phyloP scores from a whole-genome alignment of 23 tunicate genomes.

The Trididemnum nubilum region DNA sequence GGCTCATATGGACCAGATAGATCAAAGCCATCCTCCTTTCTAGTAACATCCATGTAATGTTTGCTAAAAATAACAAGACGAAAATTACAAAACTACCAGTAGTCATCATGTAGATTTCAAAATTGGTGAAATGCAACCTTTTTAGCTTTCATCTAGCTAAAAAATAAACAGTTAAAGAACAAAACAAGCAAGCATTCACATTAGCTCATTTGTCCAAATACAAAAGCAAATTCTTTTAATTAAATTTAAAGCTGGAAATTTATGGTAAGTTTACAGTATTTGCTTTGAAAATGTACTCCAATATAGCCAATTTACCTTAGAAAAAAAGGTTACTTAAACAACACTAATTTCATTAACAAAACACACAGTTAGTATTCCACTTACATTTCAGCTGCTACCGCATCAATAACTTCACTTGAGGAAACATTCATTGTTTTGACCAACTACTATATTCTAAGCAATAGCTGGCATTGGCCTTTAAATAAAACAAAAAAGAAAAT shows the following conservation, averaged over 20 bases:
- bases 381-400: slow-evolving; percentile 67
- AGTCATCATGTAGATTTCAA: no score
- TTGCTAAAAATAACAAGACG: slow-evolving; percentile 34
- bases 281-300: no score
- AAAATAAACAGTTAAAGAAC: neutral
- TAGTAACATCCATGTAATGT: slow-evolving; percentile 65
- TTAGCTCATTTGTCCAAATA: neutral
- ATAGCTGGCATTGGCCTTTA: no score
- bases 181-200: no score
- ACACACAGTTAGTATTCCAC: no score
- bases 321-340: no score
- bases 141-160: neutral
- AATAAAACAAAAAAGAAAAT: no score
- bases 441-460: neutral
- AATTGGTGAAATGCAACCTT: neutral
- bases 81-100: no score
- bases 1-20: slow-evolving; percentile 57
- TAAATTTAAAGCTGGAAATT: no score
- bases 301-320: no score
- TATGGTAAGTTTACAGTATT: no score
- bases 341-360: no score
- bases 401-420: slow-evolving; percentile 54
- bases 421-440: slow-evolving; percentile 39
- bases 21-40: slow-evolving; percentile 81
- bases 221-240: neutral